Evolutionary conservation across 2,113 vertebrate species (phyloP).

Genomic region (Bambusicola thoracicus): DNA sequence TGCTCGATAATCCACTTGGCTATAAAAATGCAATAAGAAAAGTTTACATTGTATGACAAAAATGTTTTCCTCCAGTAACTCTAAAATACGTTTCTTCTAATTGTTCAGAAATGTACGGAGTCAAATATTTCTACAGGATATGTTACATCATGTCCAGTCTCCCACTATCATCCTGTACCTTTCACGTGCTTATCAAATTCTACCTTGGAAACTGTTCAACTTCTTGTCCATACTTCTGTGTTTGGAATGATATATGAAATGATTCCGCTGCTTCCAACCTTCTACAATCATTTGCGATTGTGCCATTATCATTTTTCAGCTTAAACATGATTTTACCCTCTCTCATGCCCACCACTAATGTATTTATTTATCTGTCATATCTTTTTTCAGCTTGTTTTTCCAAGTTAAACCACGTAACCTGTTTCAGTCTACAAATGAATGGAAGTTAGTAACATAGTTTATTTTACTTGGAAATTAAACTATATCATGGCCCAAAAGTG

Average conservation of each 20-base stretch:
- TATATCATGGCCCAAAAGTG: neutral
- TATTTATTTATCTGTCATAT: neutral
- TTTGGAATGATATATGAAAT: neutral
- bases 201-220: neutral
- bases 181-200: neutral
- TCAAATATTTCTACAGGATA: neutral
- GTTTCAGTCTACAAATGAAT: neutral
- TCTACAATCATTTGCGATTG: neutral
- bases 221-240: too few relatives aligned
- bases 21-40: constrained; percentile 71
- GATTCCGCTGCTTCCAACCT: neutral
- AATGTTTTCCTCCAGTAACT: neutral
- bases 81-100: neutral
- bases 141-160: neutral
- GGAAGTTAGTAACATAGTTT: neutral
- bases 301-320: neutral
- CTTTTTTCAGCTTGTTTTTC: neutral
- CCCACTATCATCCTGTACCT: neutral
- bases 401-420: neutral
- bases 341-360: neutral
- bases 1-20: constrained; percentile 98
- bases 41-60: constrained; percentile 7
- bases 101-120: neutral
- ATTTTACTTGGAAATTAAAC: neutral
- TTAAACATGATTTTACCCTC: neutral